These are phyloP conservation scores for Diarsia mendica DNA, from an alignment of 2,888 invertebrate genomes.

Conservation along the genomic window DNA sequence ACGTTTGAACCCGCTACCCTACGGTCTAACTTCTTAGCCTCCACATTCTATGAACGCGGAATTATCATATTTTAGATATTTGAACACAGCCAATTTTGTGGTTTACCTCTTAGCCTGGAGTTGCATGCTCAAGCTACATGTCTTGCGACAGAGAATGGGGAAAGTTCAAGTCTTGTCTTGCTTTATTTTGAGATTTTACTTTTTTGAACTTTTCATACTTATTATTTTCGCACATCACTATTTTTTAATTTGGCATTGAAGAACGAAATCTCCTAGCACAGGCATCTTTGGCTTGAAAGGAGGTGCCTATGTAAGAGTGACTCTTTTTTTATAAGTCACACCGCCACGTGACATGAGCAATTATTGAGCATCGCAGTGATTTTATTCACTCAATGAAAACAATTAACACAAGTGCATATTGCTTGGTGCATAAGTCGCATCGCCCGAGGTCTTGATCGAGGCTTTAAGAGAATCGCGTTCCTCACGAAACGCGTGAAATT, in stretches of 20 bases:
- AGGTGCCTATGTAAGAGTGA: too few species aligned
- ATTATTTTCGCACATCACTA: too few species aligned
- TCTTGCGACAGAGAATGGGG: background rate
- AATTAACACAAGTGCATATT: background rate
- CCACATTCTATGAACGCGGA: conserved; percentile 63
- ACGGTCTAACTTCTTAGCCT: conserved; percentile 56
- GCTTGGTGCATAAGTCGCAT: background rate
- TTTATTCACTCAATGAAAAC: background rate
- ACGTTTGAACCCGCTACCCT: conserved; percentile 57
- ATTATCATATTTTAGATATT: conserved; percentile 71
- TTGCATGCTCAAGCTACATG: background rate
- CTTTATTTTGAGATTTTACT: too few species aligned
- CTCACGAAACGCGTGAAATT: conserved; percentile 46
- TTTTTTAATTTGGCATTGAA: too few species aligned
- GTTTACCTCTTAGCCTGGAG: conserved; percentile 20
- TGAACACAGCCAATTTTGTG: conserved; percentile 64
- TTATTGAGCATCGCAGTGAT: background rate
- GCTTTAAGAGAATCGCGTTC: conserved; percentile 42
- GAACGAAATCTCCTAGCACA: too few species aligned
- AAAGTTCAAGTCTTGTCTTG: too few species aligned
- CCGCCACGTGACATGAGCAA: background rate
- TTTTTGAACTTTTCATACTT: too few species aligned
- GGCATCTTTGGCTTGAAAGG: too few species aligned
- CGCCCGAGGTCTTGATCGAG: background rate
- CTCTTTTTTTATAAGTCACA: background rate